A percentile compares a stretch with the other conserved stretches of the same genome.
These are phyloP conservation scores for Rachycentron canadum DNA, from an alignment of 2,797 vertebrate species.

Conservation along the genomic window DNA sequence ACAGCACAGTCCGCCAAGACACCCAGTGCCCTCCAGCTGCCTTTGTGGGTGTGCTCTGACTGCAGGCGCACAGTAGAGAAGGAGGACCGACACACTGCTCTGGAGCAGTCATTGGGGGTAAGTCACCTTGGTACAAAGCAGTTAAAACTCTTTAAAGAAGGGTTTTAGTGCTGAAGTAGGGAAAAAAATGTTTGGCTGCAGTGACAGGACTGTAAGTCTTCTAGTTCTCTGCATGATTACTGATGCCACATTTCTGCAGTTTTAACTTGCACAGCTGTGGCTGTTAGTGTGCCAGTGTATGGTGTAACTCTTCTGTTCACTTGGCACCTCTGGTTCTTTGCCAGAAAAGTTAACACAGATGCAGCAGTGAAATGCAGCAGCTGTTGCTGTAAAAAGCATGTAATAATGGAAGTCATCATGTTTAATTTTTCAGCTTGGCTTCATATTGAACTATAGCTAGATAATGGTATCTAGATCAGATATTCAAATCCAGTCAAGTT, in stretches of 20 bases:
- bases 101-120: constrained; percentile 92
- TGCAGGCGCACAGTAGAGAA: constrained; percentile 95
- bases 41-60: constrained; percentile 97
- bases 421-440: constrained; percentile 4
- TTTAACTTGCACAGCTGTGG: constrained; percentile 52
- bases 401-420: constrained; percentile 1
- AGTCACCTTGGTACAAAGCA: constrained; percentile 59
- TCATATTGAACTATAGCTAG: constrained; percentile 2
- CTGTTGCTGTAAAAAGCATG: constrained; percentile 30
- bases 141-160: background rate
- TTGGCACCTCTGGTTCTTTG: constrained; percentile 24
- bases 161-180: background rate
- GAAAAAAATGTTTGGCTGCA: background rate
- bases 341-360: constrained; percentile 34
- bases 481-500: background rate
- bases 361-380: constrained; percentile 35
- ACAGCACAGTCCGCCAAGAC: constrained; percentile 88
- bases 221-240: background rate
- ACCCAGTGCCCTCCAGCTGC: constrained; percentile 92
- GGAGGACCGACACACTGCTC: constrained; percentile 90
- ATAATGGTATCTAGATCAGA: constrained; percentile 14
- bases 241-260: constrained; percentile 13
- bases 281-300: constrained; percentile 22
- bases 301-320: constrained; percentile 22
- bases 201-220: background rate